Evolutionary conservation across 2,113 vertebrate genomes (phyloP), one percentile per base, ranked within the genome.

Genomic region (Bujurquina vittata): DNA sequence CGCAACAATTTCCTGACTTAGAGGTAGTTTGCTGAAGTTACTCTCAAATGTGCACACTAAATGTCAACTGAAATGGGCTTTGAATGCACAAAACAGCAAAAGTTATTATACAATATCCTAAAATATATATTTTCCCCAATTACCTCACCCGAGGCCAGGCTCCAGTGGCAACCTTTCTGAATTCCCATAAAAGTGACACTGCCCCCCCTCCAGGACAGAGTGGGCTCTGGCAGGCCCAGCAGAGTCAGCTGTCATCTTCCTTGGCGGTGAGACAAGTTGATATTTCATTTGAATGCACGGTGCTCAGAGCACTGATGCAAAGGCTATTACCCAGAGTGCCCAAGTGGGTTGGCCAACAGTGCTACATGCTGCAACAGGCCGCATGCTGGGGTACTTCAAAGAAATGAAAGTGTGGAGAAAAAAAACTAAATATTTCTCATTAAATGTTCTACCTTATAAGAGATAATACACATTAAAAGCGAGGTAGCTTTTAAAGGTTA

Each of bases 311-410:
- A 88, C 91, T 91, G 88, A 93, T 92, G 91, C 89, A 92, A 88
- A 92, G 92, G 91, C 94, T 91, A 95, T 95, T 95, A 94, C 87
- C 91, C 93, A 94, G 92, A 95, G 94, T 94, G 92, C 91, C 87
- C 89, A 61, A 80, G 90, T 90, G 80, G 75, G 72, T 60, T 86
- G 84, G 88, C 92, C 91, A 87, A 59, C 79, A 49, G 76, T 18
- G 80, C 80, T 62, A 81, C 67, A 72, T 72, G 26, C 67, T 54
- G 67, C 46, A 72, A 72, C 67, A 78, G 89, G 85, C 83, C 23
- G 61, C 79, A 79, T 62, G 18, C 43, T 11, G 77, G 80, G 69
- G 89, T 92, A 92, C 90, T 94, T 93, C 84, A 88, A 86, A 93
- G 77, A 91, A 93, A 94, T 95, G 90, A 94, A 86, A 88, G 72